These are phyloP conservation scores for Macquaria ambigua DNA, from an alignment of 2,113 vertebrate species.

Conservation along the genomic window DNA sequence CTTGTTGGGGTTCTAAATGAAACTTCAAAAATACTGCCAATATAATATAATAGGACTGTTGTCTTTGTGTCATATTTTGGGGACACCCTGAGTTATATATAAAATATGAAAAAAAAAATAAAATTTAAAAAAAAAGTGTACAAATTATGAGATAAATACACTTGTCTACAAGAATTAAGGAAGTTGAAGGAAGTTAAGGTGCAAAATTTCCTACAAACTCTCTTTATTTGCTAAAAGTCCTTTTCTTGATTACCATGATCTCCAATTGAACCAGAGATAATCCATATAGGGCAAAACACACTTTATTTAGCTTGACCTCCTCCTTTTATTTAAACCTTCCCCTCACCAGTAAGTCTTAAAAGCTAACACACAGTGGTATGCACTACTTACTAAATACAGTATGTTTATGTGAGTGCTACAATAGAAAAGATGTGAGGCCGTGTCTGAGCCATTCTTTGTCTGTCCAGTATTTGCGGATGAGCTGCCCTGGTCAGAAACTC, in stretches of 20 bases:
- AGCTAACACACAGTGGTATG: conserved; percentile 18
- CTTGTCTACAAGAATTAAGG: background rate
- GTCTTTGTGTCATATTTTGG: background rate
- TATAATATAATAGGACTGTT: background rate
- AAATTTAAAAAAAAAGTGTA: too few species aligned
- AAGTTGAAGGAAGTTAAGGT: background rate
- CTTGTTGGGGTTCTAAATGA: background rate
- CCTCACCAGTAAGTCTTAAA: conserved; percentile 22
- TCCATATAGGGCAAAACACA: conserved; percentile 21
- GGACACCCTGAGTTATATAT: background rate
- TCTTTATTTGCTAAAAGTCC: background rate
- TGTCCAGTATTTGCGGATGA: background rate
- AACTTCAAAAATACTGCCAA: background rate
- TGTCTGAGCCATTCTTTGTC: background rate
- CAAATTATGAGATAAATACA: background rate
- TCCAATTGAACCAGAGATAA: conserved; percentile 30
- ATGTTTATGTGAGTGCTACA: too few species aligned
- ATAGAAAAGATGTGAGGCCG: background rate
- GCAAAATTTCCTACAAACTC: background rate
- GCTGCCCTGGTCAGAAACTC: conserved; percentile 16
- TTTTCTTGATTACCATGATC: conserved; percentile 22
- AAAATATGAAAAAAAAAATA: background rate
- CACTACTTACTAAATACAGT: conserved; percentile 19
- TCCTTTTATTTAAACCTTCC: conserved; percentile 30
- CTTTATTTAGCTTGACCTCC: conserved; percentile 35